Evolutionary conservation across 1,140 invertebrate species (phyloP).

Genomic region (Anthonomus grandis): DNA sequence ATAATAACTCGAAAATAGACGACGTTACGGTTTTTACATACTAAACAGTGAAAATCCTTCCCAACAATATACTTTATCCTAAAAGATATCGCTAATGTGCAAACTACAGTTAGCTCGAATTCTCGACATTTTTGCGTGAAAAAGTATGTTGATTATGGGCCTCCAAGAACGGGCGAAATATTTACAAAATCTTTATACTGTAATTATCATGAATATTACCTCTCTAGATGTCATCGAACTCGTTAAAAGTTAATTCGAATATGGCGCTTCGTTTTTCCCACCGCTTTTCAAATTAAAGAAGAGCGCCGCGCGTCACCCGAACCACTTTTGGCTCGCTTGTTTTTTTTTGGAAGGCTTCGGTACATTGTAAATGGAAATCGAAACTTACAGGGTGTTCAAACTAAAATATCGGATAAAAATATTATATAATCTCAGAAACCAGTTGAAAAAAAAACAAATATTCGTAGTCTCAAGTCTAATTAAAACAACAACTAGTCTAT

Average conservation of each 20-base stretch:
- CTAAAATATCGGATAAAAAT: too few species aligned
- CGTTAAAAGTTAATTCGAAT: background rate
- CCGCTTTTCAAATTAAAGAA: constrained; percentile 1
- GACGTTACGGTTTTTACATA: constrained; percentile 8
- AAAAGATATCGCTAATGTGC: too few species aligned
- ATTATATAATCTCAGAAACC: too few species aligned
- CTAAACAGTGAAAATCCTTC: constrained; percentile 6
- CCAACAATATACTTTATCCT: too few species aligned
- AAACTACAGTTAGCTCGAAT: too few species aligned
- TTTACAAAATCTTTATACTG: background rate
- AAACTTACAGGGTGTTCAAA: too few species aligned
- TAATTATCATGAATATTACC: background rate
- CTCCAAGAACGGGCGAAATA: background rate
- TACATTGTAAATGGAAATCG: constrained; percentile 17
- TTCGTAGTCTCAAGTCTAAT: too few species aligned
- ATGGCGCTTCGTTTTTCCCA: constrained; percentile 3
- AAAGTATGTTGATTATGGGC: too few species aligned
- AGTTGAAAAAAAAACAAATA: too few species aligned
- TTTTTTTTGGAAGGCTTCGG: background rate
- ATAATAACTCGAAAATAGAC: constrained; percentile 10
- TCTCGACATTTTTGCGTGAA: too few species aligned
- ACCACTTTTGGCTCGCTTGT: background rate
- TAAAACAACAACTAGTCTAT: too few species aligned
- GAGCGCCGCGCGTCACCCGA: background rate
- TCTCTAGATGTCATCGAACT: background rate